These are phyloP conservation scores for Vespertilio murinus DNA, from an alignment of 2,797 vertebrate genomes.

Conservation along the genomic window DNA sequence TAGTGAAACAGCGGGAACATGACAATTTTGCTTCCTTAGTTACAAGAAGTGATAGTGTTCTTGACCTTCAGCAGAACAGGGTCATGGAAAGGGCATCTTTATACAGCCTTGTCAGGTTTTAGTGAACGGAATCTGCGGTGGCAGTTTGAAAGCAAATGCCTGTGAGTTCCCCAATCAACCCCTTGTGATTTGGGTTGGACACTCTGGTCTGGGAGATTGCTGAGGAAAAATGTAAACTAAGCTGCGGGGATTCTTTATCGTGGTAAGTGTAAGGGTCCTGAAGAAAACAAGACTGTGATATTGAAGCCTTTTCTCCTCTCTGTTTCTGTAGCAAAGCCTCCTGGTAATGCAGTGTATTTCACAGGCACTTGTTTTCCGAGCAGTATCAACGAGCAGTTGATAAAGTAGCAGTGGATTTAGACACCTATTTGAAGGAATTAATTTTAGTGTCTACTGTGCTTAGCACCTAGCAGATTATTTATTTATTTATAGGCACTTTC, in stretches of 20 bases:
- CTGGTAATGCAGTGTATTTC: constrained; percentile 2
- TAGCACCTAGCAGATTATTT: neutral
- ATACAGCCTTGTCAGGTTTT: constrained; percentile 75
- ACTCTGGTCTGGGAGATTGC: constrained; percentile 64
- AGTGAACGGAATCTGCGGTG: constrained; percentile 64
- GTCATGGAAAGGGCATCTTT: constrained; percentile 79
- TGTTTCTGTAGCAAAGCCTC: neutral
- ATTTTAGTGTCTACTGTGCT: neutral
- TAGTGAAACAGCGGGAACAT: constrained; percentile 78
- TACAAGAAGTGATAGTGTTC: constrained; percentile 78
- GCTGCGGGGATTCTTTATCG: constrained; percentile 69
- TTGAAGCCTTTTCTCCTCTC: constrained; percentile 39
- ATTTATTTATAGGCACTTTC: neutral
- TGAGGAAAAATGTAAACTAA: constrained; percentile 78
- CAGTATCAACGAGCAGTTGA: neutral
- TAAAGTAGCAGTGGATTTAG: constrained; percentile 17
- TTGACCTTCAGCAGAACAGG: constrained; percentile 82
- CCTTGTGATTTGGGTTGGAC: constrained; percentile 29
- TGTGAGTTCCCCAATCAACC: constrained; percentile 55
- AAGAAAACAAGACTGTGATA: constrained; percentile 30
- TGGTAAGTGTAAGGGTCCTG: constrained; percentile 73
- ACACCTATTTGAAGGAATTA: constrained; percentile 1
- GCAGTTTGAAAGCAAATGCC: constrained; percentile 60
- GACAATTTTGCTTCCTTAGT: constrained; percentile 81
- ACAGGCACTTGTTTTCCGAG: constrained; percentile 52